Evolutionary conservation across 2,797 vertebrate genomes (phyloP).

Genomic region (Phoebastria nigripes): DNA sequence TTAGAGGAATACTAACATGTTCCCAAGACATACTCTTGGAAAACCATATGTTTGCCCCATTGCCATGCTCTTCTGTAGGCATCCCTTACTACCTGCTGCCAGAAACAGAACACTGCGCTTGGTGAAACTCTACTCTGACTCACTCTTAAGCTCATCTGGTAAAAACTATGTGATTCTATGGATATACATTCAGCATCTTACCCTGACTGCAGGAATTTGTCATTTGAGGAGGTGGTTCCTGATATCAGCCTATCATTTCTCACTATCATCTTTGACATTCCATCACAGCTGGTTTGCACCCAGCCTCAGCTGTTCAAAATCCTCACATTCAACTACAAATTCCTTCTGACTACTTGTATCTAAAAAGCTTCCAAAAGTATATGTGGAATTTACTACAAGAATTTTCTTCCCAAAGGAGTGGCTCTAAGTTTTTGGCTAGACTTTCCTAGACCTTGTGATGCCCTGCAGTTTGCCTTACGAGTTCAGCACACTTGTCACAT

Average conservation of each 20-base stretch:
- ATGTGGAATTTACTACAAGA: background rate
- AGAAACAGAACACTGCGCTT: background rate
- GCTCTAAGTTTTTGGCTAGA: background rate
- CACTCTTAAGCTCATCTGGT: background rate
- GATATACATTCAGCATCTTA: background rate
- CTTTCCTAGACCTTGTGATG: background rate
- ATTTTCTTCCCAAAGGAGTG: background rate
- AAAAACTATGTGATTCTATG: background rate
- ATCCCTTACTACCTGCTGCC: background rate
- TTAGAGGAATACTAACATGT: background rate
- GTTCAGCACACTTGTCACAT: background rate
- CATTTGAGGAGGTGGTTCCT: background rate
- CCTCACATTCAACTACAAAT: slow-evolving; percentile 4
- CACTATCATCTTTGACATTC: background rate
- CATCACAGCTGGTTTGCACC: background rate
- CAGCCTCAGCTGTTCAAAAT: slow-evolving; percentile 1
- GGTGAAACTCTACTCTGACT: background rate
- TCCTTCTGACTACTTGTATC: background rate
- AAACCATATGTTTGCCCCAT: background rate
- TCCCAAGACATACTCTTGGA: background rate
- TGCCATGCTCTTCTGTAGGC: background rate
- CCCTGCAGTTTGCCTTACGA: background rate
- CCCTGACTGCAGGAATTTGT: background rate
- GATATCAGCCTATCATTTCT: background rate
- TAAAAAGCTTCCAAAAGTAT: background rate